These are phyloP conservation scores for Folsomia candida DNA, from an alignment of 2,888 invertebrate species.

Conservation along the genomic window DNA sequence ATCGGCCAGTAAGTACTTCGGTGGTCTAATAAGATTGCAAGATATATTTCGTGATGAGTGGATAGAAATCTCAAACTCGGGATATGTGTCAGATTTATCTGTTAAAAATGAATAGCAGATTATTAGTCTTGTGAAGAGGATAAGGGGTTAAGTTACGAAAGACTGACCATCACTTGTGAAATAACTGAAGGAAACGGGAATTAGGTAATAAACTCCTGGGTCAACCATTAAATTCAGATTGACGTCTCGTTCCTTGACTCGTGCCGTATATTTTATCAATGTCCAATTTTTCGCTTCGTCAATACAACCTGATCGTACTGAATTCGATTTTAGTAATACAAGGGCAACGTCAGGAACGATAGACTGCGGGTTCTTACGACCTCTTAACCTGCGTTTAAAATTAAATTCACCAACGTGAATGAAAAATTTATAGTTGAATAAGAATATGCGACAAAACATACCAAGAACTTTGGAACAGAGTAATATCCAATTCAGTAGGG, in stretches of 20 bases:
- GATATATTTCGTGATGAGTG: slow-evolving; percentile 18
- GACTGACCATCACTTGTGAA: slow-evolving; percentile 20
- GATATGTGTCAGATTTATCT: slow-evolving; percentile 19
- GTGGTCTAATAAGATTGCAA: background rate
- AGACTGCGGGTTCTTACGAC: background rate
- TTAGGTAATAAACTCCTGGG: slow-evolving; percentile 21
- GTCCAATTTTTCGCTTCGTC: background rate
- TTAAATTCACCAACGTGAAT: no score
- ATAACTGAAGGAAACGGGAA: slow-evolving; percentile 32
- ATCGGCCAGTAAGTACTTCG: background rate
- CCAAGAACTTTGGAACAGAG: slow-evolving; percentile 22
- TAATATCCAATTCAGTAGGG: slow-evolving; percentile 23
- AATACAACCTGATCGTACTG: background rate
- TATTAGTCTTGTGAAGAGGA: no score
- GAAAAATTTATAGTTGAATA: no score
- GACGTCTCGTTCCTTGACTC: slow-evolving; percentile 16
- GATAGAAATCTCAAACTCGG: slow-evolving; percentile 18
- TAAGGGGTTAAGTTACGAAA: background rate
- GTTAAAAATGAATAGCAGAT: background rate
- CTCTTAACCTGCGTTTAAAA: background rate
- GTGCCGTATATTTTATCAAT: slow-evolving; percentile 12
- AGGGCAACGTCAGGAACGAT: background rate
- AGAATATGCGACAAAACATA: no score
- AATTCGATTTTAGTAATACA: background rate
- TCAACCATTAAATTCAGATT: slow-evolving; percentile 19